Percentiles rank a stretch among this genome's conserved stretches.
Conservation (phyloP, 2,797 vertebrate genomes). For the Epinephelus awoara region DNA sequence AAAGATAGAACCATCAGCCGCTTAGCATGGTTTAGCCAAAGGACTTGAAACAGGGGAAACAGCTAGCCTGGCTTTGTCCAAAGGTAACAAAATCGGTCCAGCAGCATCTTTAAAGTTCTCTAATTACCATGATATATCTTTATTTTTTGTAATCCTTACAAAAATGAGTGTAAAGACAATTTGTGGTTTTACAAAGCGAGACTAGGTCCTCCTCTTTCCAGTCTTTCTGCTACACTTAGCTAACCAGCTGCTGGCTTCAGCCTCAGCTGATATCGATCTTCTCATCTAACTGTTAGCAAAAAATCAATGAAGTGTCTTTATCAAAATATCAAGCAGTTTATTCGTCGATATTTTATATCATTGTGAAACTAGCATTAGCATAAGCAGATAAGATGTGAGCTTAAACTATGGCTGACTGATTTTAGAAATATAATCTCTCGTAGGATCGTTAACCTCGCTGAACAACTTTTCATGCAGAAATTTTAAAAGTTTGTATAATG, state of each 20-base stretch:
- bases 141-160: not conserved
- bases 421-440: not conserved
- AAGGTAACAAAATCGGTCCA: not conserved
- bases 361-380: slow-evolving; percentile 1
- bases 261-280: not conserved
- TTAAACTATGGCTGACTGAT: not conserved
- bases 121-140: not conserved
- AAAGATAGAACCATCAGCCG: not conserved
- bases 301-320: not conserved
- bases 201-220: not conserved
- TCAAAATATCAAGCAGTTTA: not conserved
- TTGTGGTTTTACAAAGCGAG: not conserved
- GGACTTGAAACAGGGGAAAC: not conserved
- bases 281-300: not conserved
- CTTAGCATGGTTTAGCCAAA: slow-evolving; percentile 1
- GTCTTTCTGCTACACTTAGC: not conserved
- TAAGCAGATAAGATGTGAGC: not conserved
- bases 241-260: not conserved
- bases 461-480: not conserved
- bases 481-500: no score
- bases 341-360: not conserved
- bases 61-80: not conserved
- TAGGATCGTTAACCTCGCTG: not conserved
- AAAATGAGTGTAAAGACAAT: no score
- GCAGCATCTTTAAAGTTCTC: not conserved